Conservation (phyloP, 2,797 vertebrate species). For the Hozukius guyotensis region DNA sequence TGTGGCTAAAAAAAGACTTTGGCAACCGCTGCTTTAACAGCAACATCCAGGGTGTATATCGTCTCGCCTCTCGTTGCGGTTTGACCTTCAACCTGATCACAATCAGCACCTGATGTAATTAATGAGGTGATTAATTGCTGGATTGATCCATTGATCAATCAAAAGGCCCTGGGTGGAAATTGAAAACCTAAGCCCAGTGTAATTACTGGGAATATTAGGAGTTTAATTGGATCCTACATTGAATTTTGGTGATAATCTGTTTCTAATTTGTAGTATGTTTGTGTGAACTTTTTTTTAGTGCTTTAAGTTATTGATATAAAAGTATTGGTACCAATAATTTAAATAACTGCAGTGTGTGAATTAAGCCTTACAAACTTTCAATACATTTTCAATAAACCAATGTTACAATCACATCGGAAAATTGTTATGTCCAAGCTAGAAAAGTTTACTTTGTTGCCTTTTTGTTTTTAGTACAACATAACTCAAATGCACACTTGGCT, state of each 20-base stretch:
- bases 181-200: constrained; percentile 21
- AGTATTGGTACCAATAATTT: neutral
- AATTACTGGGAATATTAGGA: constrained; percentile 61
- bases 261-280: neutral
- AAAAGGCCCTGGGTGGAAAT: constrained; percentile 37
- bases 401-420: neutral
- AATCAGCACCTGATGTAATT: constrained; percentile 69
- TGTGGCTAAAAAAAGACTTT: neutral
- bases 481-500: neutral
- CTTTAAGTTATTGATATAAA: neutral
- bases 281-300: neutral
- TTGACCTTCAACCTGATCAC: constrained; percentile 57
- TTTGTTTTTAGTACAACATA: neutral
- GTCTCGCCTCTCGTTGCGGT: neutral
- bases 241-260: constrained; percentile 3
- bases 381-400: neutral
- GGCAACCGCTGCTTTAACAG: neutral
- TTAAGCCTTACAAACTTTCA: neutral
- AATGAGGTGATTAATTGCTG: constrained; percentile 80
- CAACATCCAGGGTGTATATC: neutral
- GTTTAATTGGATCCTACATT: constrained; percentile 39
- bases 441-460: neutral
- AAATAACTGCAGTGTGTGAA: neutral
- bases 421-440: neutral
- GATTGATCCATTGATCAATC: constrained; percentile 77